Base-by-base conservation (phyloP, 2,888 invertebrate genomes). In the Tenthredo distinguenda region DNA sequence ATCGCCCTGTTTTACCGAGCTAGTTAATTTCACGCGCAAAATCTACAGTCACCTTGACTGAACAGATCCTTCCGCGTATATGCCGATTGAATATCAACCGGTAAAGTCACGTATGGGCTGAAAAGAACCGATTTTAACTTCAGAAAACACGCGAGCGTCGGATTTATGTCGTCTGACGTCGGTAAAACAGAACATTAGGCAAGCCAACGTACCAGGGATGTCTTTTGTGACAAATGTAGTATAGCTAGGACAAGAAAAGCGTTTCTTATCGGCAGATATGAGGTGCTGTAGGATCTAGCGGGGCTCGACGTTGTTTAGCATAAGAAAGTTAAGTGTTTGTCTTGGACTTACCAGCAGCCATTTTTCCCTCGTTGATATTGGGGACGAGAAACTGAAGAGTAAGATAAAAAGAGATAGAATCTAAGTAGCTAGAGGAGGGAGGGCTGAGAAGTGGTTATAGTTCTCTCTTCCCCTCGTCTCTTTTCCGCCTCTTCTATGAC, bases 291-390 rank as follows among this genome's bases (percentile, higher is more conserved):
- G 84, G 76, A 58, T 72, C 50, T 62, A 26, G 72, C 62, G 34
- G 7, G 10, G 5, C 34, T 68, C 18, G 18, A 34, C 47, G 58
- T 68, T 81, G 72, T 74, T 87, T 86, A 37, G n/a, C 68, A 47
- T 82, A 68, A 82, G 43, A 62, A 62, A 68, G 65, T 85, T 65
- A 82, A 85, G 71, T 85, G 65, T 58, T 74, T 74, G 55, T 40
- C 43, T 74, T 68, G 40, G 86, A 90, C 89, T 90, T 88, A 90
- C 90, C 90, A 86, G 89, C 90, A 87, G 90, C 89, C 90, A 90
- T 90, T 88, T 89, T 87, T 86, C 87, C 76, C 85, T 82, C 84
- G 85, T 86, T 85, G 81, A 71, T 85, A 55, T 77, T 85, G 85
- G 85, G 62, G 85, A 84, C 43, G 76, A 77, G 50, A 77, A 26